Base-by-base conservation (phyloP, 2,113 vertebrate species). In the Perca flavescens region DNA sequence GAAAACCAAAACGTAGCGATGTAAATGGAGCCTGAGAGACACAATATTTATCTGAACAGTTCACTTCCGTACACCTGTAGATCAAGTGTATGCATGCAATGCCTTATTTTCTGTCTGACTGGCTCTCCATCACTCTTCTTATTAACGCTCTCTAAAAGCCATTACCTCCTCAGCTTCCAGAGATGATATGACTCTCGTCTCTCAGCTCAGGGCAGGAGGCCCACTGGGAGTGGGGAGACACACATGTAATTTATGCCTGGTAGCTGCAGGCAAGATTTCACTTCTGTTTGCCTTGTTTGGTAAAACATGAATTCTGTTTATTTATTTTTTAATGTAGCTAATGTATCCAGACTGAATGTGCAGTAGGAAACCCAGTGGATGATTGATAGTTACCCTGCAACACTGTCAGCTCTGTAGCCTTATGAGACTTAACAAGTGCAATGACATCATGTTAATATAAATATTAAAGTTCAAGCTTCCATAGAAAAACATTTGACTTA, bases 161-260 rank as follows among this genome's bases (percentile, higher is more conserved):
- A 66, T 28, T 16, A 65, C 28, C n/a, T 3, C 56, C 31, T 60
- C 69, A 40, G 19, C 25, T 72, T 25, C 25, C 34, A 72, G 16
- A 52, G 7, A 71, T 17, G 28, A 28, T 63, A 21, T 36, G 3
- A 40, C 10, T 71, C 17, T 22, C 11, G 22, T 43, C 21, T 77
- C 31, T 69, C 1, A 4, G 46, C 62, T 76, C 28, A 60, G 46
- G 50, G 40, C 40, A 49, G 43, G 25, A n/a, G 47, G 28, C 10
- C 28, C 28, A 5, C 15, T 21, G 15, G 10, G 36, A 69, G 50
- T 19, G 22, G 49, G 21, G 36, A n/a, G 40, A 65, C 11, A 60
- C 17, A 28, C 7, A 49, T 50, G 16, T 36, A 76, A 80, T 85
- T 53, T 53, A 65, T 85, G 16, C 43, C 64, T 43, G 68, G 46